Percentiles rank a stretch among this genome's conserved stretches.
These are phyloP conservation scores for Xestia ashworthii DNA, from an alignment of 2,888 invertebrate species.

Conservation along the genomic window DNA sequence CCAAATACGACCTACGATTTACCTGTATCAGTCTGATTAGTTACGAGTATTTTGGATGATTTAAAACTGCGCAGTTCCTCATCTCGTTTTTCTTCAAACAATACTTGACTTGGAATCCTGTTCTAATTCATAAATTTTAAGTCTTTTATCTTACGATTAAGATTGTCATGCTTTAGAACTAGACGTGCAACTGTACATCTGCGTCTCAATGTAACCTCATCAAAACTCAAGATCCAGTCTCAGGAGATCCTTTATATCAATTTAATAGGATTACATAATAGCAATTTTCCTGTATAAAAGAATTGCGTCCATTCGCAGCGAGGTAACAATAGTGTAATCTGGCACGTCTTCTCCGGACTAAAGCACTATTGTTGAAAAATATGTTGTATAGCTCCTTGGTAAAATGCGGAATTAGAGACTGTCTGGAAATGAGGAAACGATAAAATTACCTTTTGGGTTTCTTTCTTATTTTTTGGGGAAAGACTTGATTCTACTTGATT, in stretches of 20 bases:
- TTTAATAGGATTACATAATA: constrained; percentile 64
- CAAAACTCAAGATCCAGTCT: constrained; percentile 30
- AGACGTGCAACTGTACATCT: not conserved
- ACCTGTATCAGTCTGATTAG: not conserved
- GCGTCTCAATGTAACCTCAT: constrained; percentile 15
- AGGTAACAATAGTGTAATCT: constrained; percentile 65
- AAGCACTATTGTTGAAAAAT: constrained; percentile 52
- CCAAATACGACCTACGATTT: too few species aligned
- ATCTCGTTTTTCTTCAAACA: not conserved
- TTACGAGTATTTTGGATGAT: not conserved
- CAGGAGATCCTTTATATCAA: constrained; percentile 37
- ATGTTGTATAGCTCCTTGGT: constrained; percentile 39
- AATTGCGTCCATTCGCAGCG: constrained; percentile 51
- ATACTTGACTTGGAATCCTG: not conserved
- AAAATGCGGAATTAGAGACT: constrained; percentile 45
- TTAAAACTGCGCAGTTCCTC: not conserved
- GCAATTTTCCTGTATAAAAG: constrained; percentile 65
- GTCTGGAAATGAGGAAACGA: constrained; percentile 28
- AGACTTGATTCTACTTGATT: not conserved
- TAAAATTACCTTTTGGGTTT: constrained; percentile 27
- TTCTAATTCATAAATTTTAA: too few species aligned
- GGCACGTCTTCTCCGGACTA: constrained; percentile 32
- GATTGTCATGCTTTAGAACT: not conserved
- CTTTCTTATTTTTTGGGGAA: constrained; percentile 1
- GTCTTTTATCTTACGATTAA: not conserved